A percentile compares a stretch with the other conserved stretches of the same genome.
Evolutionary conservation across 2,888 invertebrate species (phyloP).

Genomic region (Lepidocyrtinus sp.): DNA sequence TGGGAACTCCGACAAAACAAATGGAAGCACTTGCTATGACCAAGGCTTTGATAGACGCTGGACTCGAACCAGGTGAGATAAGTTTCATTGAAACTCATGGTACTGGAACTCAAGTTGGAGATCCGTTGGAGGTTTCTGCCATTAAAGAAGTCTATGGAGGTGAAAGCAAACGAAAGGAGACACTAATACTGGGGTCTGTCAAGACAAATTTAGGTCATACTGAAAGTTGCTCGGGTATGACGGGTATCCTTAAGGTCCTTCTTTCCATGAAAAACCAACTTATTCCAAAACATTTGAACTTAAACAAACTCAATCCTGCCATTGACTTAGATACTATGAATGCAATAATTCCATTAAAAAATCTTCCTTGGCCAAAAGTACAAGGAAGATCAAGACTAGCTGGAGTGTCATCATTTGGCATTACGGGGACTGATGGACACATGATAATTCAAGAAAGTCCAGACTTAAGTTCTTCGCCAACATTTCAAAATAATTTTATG

Average conservation of each 20-base stretch:
- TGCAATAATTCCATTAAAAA: constrained; percentile 50
- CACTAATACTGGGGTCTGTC: constrained; percentile 56
- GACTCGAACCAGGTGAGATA: constrained; percentile 23
- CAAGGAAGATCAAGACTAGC: constrained; percentile 34
- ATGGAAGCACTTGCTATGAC: constrained; percentile 53
- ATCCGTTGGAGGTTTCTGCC: constrained; percentile 59
- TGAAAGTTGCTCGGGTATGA: constrained; percentile 54
- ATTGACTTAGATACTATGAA: constrained; percentile 61
- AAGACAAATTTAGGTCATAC: constrained; percentile 64
- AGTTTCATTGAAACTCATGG: constrained; percentile 50
- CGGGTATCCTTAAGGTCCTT: constrained; percentile 55
- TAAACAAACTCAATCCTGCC: constrained; percentile 46
- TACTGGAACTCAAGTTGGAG: constrained; percentile 51
- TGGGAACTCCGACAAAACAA: constrained; percentile 53
- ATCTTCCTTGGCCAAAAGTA: constrained; percentile 20
- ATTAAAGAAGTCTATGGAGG: constrained; percentile 48
- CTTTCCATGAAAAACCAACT: constrained; percentile 49
- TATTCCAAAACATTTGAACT: constrained; percentile 56
- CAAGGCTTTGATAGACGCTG: constrained; percentile 34
- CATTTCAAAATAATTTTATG: background rate
- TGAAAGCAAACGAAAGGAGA: constrained; percentile 4
- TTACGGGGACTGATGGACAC: constrained; percentile 59
- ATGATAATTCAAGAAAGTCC: constrained; percentile 55
- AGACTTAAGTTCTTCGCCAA: background rate
- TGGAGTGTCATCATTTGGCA: constrained; percentile 55